These are phyloP conservation scores for Ichneumoninae sp. DNA, from an alignment of 2,888 invertebrate species.

Conservation along the genomic window DNA sequence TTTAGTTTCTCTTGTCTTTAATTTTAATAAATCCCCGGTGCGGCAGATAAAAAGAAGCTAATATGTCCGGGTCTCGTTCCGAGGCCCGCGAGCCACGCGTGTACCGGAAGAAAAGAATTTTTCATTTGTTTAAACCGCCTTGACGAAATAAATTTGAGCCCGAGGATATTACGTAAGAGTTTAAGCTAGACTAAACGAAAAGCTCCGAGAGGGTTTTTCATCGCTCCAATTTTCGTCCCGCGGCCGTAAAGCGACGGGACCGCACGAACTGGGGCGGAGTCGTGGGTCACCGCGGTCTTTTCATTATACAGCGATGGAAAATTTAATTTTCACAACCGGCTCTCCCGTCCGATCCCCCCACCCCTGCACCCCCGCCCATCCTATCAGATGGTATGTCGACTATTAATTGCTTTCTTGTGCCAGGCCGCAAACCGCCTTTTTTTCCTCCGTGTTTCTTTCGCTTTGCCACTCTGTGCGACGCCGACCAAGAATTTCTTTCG, in stretches of 20 bases:
- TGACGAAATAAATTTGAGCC: conserved; percentile 33
- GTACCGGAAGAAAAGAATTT: conserved; percentile 29
- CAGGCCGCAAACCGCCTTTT: conserved; percentile 20
- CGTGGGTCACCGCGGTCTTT: conserved; percentile 50
- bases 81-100: background rate
- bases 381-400: conserved; percentile 54
- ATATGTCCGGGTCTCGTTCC: conserved; percentile 12
- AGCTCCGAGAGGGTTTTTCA: conserved; percentile 42
- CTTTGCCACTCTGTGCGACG: background rate
- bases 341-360: background rate
- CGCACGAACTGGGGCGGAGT: conserved; percentile 44
- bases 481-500: conserved; percentile 43
- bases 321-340: conserved; percentile 53
- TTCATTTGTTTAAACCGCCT: conserved; percentile 32
- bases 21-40: background rate
- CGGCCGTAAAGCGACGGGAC: conserved; percentile 20
- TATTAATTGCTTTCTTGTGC: conserved; percentile 61
- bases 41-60: background rate
- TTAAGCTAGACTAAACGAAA: conserved; percentile 38
- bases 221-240: conserved; percentile 1
- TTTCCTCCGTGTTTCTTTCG: conserved; percentile 3
- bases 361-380: background rate
- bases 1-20: background rate
- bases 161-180: conserved; percentile 32
- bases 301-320: conserved; percentile 60